Conservation (phyloP, 1,140 invertebrate species). For the Drosophila lini region DNA sequence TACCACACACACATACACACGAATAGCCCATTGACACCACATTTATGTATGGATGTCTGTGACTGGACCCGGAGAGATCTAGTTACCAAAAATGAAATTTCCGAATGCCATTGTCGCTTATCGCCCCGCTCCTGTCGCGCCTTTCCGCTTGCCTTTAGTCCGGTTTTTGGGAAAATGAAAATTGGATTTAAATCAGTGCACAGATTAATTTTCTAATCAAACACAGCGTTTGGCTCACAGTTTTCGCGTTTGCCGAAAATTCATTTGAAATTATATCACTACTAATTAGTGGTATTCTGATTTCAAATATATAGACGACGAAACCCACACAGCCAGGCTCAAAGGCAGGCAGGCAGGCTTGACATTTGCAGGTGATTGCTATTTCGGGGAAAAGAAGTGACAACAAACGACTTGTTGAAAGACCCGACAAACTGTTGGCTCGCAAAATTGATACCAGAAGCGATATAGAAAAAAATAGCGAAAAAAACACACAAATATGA, state of each 20-base stretch:
- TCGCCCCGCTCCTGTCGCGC: conserved; percentile 16
- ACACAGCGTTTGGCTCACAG: conserved; percentile 1
- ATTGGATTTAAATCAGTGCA: conserved; percentile 41
- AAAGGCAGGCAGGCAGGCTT: background rate
- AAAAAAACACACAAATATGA: conserved; percentile 31
- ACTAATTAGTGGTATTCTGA: conserved; percentile 25
- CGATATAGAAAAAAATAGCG: conserved; percentile 22
- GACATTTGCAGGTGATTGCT: conserved; percentile 20
- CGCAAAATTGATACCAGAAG: conserved; percentile 34
- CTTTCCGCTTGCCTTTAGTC: background rate
- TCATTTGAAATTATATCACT: conserved; percentile 40
- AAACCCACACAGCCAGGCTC: background rate
- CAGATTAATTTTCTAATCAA: conserved; percentile 50
- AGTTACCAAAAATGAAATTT: conserved; percentile 65
- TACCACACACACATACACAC: background rate
- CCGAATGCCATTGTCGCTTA: conserved; percentile 55
- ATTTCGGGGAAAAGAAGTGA: conserved; percentile 10
- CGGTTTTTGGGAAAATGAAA: conserved; percentile 8
- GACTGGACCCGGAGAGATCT: conserved; percentile 21
- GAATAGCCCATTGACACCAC: conserved; percentile 36
- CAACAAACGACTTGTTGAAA: conserved; percentile 54
- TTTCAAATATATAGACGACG: background rate
- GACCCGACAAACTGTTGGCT: conserved; percentile 33
- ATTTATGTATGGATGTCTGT: conserved; percentile 21
- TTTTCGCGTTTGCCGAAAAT: conserved; percentile 19